phyloP scores from a whole-genome alignment of 1,140 invertebrate genomes.

The Teleogryllus occipitalis region DNA sequence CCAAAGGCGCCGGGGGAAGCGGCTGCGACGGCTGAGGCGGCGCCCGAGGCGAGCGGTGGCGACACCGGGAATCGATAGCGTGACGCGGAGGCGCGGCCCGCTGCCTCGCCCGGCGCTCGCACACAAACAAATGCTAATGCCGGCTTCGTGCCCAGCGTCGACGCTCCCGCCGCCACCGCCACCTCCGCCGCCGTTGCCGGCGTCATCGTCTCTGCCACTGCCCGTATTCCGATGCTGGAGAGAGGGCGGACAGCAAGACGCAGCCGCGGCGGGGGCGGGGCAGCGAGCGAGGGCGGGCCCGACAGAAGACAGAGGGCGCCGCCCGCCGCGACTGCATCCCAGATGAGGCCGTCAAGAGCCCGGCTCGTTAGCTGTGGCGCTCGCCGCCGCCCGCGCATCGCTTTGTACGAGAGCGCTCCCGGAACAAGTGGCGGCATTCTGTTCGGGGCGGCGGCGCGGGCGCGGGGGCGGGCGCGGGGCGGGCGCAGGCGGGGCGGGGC shows the following conservation, averaged over 20 bases:
- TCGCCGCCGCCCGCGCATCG: not conserved
- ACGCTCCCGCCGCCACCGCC: too few relatives aligned
- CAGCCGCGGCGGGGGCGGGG: too few relatives aligned
- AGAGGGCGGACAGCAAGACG: too few relatives aligned
- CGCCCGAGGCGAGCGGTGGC: too few relatives aligned
- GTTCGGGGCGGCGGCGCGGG: not conserved
- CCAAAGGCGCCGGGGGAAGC: too few relatives aligned
- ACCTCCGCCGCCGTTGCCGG: not conserved
- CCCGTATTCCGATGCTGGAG: not conserved
- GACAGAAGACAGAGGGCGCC: not conserved
- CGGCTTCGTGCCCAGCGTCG: too few relatives aligned
- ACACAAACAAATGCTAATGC: not conserved
- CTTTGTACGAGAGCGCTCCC: not conserved
- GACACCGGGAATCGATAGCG: not conserved
- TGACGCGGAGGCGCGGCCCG: not conserved
- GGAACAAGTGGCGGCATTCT: constrained; percentile 2
- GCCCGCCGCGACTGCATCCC: not conserved
- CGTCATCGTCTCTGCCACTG: not conserved
- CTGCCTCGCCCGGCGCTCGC: not conserved
- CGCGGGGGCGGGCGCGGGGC: too few relatives aligned
- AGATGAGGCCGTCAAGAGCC: not conserved
- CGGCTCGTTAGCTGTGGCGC: not conserved
- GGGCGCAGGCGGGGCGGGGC: too few relatives aligned
- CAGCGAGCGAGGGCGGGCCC: too few relatives aligned
- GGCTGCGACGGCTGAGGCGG: too few relatives aligned